phyloP scores from a whole-genome alignment of 2,113 vertebrate species.

The Marmota flaviventris region DNA sequence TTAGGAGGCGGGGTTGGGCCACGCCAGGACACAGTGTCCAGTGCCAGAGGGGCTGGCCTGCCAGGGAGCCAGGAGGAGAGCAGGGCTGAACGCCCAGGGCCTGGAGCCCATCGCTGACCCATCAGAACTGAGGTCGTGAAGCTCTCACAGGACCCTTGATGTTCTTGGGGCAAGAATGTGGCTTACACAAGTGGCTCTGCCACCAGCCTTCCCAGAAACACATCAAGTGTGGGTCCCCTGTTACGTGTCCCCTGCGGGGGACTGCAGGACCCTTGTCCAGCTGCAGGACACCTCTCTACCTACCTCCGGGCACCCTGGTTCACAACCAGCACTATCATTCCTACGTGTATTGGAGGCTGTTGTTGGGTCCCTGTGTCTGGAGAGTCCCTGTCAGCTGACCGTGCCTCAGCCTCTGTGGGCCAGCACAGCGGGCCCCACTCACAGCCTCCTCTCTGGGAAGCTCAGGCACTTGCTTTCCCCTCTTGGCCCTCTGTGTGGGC shows the following conservation, averaged over 20 bases:
- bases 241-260: rapidly evolving
- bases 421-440: not conserved
- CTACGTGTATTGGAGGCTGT: not conserved
- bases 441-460: not conserved
- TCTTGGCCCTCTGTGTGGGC: too few relatives aligned
- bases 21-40: not conserved
- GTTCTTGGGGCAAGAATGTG: not conserved
- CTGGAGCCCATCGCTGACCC: rapidly evolving
- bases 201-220: not conserved
- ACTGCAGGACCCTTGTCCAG: not conserved
- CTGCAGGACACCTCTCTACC: too few relatives aligned
- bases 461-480: not conserved
- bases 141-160: not conserved
- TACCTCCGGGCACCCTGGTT: not conserved
- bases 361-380: not conserved
- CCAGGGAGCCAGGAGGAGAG: too few relatives aligned
- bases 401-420: not conserved
- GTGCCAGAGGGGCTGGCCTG: not conserved
- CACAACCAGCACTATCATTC: not conserved
- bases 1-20: not conserved
- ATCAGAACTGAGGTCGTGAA: not conserved
- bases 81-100: rapidly evolving
- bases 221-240: rapidly evolving
- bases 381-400: not conserved
- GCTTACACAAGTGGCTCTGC: not conserved